Base-by-base conservation (phyloP, 2,113 vertebrate genomes). In the Chamaetylas fuelleborni region DNA sequence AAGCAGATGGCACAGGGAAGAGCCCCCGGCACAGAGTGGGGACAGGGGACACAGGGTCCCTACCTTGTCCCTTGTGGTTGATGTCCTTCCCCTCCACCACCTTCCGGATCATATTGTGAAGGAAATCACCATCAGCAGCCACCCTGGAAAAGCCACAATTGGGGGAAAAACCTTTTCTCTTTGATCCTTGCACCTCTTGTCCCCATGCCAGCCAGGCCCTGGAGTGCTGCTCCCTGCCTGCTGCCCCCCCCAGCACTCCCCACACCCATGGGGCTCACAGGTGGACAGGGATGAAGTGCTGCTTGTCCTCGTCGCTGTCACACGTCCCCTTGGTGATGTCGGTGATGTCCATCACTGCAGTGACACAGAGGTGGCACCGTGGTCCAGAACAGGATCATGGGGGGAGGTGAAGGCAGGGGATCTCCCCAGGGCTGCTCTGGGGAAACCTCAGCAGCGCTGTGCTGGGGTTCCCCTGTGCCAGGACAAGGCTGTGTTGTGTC, bases 41-140 rank as follows among this genome's bases (percentile, higher is more conserved):
- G 31, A 15, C 23, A 19, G 6, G 14, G 45, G 19, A 12, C 12
- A 3, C 1, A 2, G 11, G 11, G 6, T 12, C 33, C 26, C 58
- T 57, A 97, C 97, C 97, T 97, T 97, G 96, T 38, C 97, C 97
- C 58, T 97, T 97, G 95, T 97, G 97, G 82, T 97, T 97, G 87
- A 96, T 96, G 77, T 97, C 97, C 62, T 97, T 97, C 45, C 95
- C 96, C 24, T 96, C 95, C 40, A 90, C 73, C 0, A 74, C 97
- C 40, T 96, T 97, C 47, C 81, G 74, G 89, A 97, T 95, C 94
- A 97, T 91, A 25, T 67, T 95, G 73, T 97, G 97, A 42, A 96
- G 97, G 50, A 97, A 97, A 86, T 97, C 97, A 0, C 95, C 96
- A n/a, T 97, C 97, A 14, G 95, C 92, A 9, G 95, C 18, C 1